A percentile compares a stretch with the other conserved stretches of the same genome.
Conservation (phyloP, 2,888 invertebrate genomes). For the Neelides folsomi region DNA sequence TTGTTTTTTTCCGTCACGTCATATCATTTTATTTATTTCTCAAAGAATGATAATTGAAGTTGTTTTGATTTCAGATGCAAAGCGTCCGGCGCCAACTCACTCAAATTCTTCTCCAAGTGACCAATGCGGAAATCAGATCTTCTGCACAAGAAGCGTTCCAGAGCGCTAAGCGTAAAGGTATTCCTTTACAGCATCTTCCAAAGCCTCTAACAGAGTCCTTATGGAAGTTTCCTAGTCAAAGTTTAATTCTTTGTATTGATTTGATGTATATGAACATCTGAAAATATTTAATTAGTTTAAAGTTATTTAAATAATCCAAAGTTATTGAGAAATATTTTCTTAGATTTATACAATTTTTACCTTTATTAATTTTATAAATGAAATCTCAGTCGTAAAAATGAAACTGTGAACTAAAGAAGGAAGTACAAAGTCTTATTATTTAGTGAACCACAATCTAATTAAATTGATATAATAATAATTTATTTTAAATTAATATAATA, state of each 20-base stretch:
- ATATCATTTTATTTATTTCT: background rate
- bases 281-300: too few species aligned
- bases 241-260: background rate
- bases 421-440: too few species aligned
- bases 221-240: background rate
- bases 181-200: constrained; percentile 1
- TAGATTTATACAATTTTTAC: too few species aligned
- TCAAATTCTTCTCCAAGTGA: constrained; percentile 85
- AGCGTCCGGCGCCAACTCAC: constrained; percentile 77
- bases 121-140: constrained; percentile 71
- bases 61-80: constrained; percentile 53
- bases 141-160: constrained; percentile 75
- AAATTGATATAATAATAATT: too few species aligned
- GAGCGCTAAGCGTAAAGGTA: constrained; percentile 66
- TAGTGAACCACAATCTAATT: too few species aligned
- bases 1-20: background rate
- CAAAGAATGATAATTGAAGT: background rate
- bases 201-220: background rate
- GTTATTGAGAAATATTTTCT: too few species aligned
- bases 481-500: too few species aligned
- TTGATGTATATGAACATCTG: background rate
- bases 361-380: too few species aligned
- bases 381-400: too few species aligned
- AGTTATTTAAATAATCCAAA: too few species aligned
- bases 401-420: too few species aligned